Conservation (phyloP, 2,888 invertebrate species). For the Napeogenes sylphis region DNA sequence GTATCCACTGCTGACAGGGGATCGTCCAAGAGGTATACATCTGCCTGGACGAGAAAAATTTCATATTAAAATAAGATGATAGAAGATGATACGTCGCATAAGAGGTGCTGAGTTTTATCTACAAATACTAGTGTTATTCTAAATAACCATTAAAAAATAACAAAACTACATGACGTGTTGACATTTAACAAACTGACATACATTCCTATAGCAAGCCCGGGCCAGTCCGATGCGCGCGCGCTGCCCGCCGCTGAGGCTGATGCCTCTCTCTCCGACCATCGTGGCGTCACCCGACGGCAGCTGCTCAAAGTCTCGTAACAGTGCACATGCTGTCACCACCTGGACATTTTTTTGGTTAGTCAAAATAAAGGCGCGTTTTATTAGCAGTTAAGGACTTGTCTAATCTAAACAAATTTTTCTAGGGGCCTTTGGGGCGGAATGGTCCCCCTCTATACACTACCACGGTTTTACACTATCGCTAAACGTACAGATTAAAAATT, state of each 20-base stretch:
- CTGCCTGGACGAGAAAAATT: constrained; percentile 62
- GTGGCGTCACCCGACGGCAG: constrained; percentile 85
- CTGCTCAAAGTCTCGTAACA: constrained; percentile 82
- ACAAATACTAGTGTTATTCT: too few species aligned
- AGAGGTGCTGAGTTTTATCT: neutral
- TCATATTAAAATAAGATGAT: neutral
- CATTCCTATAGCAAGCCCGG: constrained; percentile 86
- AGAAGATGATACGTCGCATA: too few species aligned
- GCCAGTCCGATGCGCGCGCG: constrained; percentile 87
- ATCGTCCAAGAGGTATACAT: constrained; percentile 86
- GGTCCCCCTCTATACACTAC: too few species aligned
- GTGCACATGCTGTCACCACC: constrained; percentile 80
- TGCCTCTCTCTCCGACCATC: constrained; percentile 86
- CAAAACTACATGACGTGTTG: neutral
- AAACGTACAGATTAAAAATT: too few species aligned
- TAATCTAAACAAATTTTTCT: too few species aligned
- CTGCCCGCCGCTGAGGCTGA: constrained; percentile 88
- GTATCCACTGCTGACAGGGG: constrained; percentile 87
- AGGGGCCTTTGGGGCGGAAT: too few species aligned
- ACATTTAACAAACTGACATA: constrained; percentile 55
- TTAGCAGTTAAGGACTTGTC: too few species aligned
- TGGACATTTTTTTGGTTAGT: constrained; percentile 21
- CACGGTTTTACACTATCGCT: too few species aligned
- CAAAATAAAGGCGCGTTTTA: too few species aligned
- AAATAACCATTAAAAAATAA: neutral